These are phyloP conservation scores for Acanthosoma haemorrhoidale DNA, from an alignment of 2,888 invertebrate genomes.

Conservation along the genomic window DNA sequence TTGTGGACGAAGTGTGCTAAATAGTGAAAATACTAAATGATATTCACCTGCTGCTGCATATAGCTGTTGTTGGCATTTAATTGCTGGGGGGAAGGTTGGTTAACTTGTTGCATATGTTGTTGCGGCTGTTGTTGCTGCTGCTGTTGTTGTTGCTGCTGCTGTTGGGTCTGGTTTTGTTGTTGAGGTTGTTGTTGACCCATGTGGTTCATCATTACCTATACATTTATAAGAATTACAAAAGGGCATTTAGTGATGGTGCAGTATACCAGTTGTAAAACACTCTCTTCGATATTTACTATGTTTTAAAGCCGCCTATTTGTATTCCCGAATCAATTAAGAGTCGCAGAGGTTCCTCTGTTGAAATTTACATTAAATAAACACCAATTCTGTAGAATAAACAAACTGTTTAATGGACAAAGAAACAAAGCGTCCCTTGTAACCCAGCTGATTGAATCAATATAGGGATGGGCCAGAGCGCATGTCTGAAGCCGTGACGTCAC, in stretches of 20 bases:
- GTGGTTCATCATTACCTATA: conserved; percentile 48
- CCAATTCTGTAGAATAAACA: background rate
- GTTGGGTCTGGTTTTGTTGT: conserved; percentile 44
- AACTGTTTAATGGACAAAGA: background rate
- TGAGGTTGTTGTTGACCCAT: conserved; percentile 48
- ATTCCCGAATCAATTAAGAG: background rate
- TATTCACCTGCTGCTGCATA: conserved; percentile 45
- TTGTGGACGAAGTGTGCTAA: background rate
- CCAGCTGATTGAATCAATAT: background rate
- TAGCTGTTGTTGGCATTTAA: conserved; percentile 46
- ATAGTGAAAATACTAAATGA: background rate
- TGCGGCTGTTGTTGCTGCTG: conserved; percentile 46
- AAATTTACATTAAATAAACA: background rate
- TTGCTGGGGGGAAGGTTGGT: conserved; percentile 45
- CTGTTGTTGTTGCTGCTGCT: conserved; percentile 46
- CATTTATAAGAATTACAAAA: background rate
- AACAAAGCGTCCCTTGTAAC: background rate
- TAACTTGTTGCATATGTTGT: conserved; percentile 50
- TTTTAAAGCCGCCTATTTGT: background rate
- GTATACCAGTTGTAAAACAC: background rate
- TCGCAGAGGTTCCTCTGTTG: background rate
- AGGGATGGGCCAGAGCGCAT: background rate
- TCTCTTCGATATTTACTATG: background rate
- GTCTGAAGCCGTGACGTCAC: background rate
- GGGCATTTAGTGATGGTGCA: background rate